These are phyloP conservation scores for Podotricha telesiphe DNA, from an alignment of 2,888 invertebrate species.

Conservation along the genomic window DNA sequence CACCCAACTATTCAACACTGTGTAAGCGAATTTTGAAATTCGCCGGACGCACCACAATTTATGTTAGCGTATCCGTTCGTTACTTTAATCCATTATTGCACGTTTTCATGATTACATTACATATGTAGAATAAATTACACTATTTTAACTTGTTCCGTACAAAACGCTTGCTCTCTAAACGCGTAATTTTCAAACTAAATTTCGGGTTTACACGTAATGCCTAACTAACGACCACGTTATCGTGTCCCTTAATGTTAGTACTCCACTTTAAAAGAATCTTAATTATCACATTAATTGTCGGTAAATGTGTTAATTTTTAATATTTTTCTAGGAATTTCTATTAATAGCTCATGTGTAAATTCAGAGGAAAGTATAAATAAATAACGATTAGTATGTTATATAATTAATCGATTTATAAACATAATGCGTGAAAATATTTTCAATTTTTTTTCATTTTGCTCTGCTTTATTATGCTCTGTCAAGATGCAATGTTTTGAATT, in stretches of 20 bases:
- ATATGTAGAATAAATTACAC: slow-evolving; percentile 1
- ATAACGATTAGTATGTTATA: not conserved
- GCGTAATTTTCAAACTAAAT: slow-evolving; percentile 47
- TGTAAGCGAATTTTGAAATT: slow-evolving; percentile 66
- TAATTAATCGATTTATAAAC: not conserved
- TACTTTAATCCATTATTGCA: slow-evolving; percentile 42
- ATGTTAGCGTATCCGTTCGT: slow-evolving; percentile 48
- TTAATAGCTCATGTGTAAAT: not conserved
- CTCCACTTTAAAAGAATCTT: slow-evolving; percentile 57
- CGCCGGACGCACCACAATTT: slow-evolving; percentile 69
- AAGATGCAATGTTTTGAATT: too few relatives aligned
- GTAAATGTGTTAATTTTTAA: slow-evolving; percentile 11
- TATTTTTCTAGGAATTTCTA: slow-evolving; percentile 6
- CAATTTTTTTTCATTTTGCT: too few relatives aligned
- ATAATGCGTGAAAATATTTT: too few relatives aligned
- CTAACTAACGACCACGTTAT: slow-evolving; percentile 72
- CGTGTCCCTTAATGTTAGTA: slow-evolving; percentile 64
- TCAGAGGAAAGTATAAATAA: slow-evolving; percentile 14
- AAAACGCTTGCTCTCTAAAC: slow-evolving; percentile 26
- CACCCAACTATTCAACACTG: slow-evolving; percentile 54
- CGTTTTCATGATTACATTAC: slow-evolving; percentile 39
- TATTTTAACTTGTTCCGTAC: not conserved
- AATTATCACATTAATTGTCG: slow-evolving; percentile 44
- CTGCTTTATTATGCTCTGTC: too few relatives aligned
- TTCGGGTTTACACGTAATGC: slow-evolving; percentile 63